Base-by-base conservation (phyloP, 1,140 invertebrate genomes). In the Bombus waltoni region DNA sequence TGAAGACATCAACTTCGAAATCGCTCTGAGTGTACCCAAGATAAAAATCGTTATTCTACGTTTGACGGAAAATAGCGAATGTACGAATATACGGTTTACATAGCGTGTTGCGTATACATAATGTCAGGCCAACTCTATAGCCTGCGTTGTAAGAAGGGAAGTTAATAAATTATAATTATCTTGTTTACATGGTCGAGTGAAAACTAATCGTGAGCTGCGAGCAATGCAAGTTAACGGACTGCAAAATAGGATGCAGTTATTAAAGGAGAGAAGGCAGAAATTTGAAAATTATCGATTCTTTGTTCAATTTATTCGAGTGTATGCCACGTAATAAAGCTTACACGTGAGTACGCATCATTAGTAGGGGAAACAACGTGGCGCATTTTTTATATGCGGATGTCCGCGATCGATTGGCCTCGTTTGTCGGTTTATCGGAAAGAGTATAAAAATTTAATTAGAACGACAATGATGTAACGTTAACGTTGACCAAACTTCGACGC, bases 231-330 rank as follows among this genome's bases (percentile, higher is more conserved):
- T 42, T 81, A 85, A 73, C 70, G 53, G 70, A 15, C 77, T 38
- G 83, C 77, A 73, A 85, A 85, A 85, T 85, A 53, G 70, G 83
- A 74, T 73, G 70, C 70, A 28, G 77, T 73, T 73, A 66, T 73
- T 81, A 82, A 79, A 70, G 76, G 47, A 78, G 42, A 47, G 79
- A 72, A 62, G 59, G 70, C 38, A 84, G 77, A 90, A 89, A 90
- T 89, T 90, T 90, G 88, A 86, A 81, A 87, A 87, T 89, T 87
- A 90, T 90, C 88, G 88, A 79, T 90, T 87, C 80, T 87, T 83
- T 68, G 70, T 81, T 71, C 68, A 68, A 90, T 83, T 89, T 88
- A 32, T 76, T 89, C 87, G 85, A 89, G 79, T 86, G 79, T 86
- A 57, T 68, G 75, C 80, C 47, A 65, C 73, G 81, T 89, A 89